These are phyloP conservation scores for Oscheius onirici DNA, from an alignment of 2,888 invertebrate species.

Conservation along the genomic window DNA sequence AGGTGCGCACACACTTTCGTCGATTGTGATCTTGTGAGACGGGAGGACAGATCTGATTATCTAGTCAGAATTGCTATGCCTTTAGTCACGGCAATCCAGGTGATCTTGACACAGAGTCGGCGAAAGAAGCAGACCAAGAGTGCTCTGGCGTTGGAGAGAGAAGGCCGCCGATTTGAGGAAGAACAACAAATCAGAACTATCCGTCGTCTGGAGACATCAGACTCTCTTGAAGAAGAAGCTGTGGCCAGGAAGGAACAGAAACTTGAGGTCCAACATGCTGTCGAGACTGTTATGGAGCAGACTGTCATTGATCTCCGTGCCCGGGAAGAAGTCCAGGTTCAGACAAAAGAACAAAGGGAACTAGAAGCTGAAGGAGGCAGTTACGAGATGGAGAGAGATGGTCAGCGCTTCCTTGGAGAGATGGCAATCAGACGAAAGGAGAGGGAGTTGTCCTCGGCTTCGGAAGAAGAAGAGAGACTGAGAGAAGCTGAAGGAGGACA, in stretches of 20 bases:
- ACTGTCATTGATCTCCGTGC: slow-evolving; percentile 2
- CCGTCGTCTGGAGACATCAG: slow-evolving; percentile 19
- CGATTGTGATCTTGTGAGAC: slow-evolving; percentile 67
- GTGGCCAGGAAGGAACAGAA: slow-evolving; percentile 10
- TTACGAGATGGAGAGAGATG: slow-evolving; percentile 51
- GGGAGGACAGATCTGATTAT: slow-evolving; percentile 65
- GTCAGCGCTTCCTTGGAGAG: slow-evolving; percentile 59
- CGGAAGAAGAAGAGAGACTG: slow-evolving; percentile 47
- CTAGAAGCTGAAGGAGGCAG: slow-evolving; percentile 50
- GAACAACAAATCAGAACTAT: slow-evolving; percentile 38
- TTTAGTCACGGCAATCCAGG: slow-evolving; percentile 42
- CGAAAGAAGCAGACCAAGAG: slow-evolving; percentile 32
- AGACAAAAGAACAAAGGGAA: slow-evolving; percentile 28
- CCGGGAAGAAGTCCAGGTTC: not conserved
- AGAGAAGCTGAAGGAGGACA: slow-evolving; percentile 60
- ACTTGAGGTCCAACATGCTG: not conserved
- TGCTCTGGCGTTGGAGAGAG: slow-evolving; percentile 31
- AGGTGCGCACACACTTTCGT: slow-evolving; percentile 63
- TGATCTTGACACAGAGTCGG: slow-evolving; percentile 38
- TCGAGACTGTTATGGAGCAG: slow-evolving; percentile 13
- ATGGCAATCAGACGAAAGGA: slow-evolving; percentile 44
- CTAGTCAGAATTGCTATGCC: slow-evolving; percentile 59
- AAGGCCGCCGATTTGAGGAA: slow-evolving; percentile 44
- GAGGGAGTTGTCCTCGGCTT: slow-evolving; percentile 50
- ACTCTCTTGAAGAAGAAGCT: slow-evolving; percentile 20